These are phyloP conservation scores for Leptobrachium ailaonicum DNA, from an alignment of 2,113 vertebrate genomes.

Conservation along the genomic window DNA sequence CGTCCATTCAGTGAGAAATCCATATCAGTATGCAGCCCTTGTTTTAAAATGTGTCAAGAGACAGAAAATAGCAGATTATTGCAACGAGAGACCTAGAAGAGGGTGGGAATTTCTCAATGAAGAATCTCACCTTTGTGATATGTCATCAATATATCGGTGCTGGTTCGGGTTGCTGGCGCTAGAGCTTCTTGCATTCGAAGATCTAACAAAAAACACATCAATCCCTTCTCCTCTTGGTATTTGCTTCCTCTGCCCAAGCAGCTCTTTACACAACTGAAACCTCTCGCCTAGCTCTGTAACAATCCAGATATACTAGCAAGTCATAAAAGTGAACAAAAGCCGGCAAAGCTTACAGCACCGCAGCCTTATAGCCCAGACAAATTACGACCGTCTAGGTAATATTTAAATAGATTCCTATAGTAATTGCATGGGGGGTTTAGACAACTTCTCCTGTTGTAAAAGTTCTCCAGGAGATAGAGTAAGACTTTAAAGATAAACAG, in stretches of 20 bases:
- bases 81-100: not conserved
- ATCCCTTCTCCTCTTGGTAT: slow-evolving; percentile 63
- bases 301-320: slow-evolving; percentile 94
- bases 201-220: slow-evolving; percentile 25
- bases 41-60: not conserved
- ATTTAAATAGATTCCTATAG: slow-evolving; percentile 91
- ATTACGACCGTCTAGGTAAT: slow-evolving; percentile 85
- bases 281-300: slow-evolving; percentile 87
- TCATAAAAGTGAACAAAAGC: slow-evolving; percentile 99
- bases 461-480: slow-evolving; percentile 74
- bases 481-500: slow-evolving; percentile 76
- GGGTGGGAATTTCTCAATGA: not conserved
- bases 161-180: slow-evolving; percentile 49
- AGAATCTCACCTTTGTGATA: slow-evolving; percentile 61
- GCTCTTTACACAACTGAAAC: slow-evolving; percentile 86
- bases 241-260: slow-evolving; percentile 79
- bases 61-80: not conserved
- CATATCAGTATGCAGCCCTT: not conserved
- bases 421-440: slow-evolving; percentile 75
- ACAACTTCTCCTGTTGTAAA: slow-evolving; percentile 81
- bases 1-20: not conserved
- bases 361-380: slow-evolving; percentile 80
- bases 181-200: too few relatives aligned
- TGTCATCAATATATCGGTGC: slow-evolving; percentile 35
- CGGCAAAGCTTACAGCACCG: slow-evolving; percentile 87